Base-by-base conservation (phyloP, 2,888 invertebrate genomes). In the Agelastica alni region DNA sequence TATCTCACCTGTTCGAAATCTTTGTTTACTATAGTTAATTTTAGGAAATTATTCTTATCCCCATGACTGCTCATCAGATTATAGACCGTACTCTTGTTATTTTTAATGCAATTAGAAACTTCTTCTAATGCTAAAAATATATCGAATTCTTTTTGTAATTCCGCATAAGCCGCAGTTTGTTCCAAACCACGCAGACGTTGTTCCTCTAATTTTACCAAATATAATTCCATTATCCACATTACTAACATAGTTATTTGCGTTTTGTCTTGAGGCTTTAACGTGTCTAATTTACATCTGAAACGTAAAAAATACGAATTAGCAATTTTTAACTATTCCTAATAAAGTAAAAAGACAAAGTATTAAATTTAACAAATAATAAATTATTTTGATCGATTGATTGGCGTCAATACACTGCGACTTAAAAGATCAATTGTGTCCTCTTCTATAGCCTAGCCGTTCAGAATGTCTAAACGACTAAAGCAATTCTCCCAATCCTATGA, bases 61-160 rank as follows among this genome's bases (percentile, higher is more conserved):
- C 96, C 97, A 71, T 99, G 97, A 58, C 93, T 93, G 0, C 93
- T 86, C 81, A 98, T 91, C 53, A 99, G 75, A 65, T 93, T 89
- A 70, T 96, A 96, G 42, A 98, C 87, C 0, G 90, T 89, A 1
- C 85, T 83, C 63, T 90, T 88, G 68, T 96, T 91, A 55, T 87
- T 85, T 53, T 85, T 85, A 61, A 95, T 85, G 73, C 93, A 93
- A 60, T 89, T 88, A 66, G 83, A 79, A 0, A 93, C 89, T 70
- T 86, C 84, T 0, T 87, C 82, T 44, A 86, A 80, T 2, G 84
- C 77, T 56, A 94, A 78, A 68, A 95, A 92, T 36, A 82, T 80
- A 69, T 92, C 88, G 63, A 94, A 90, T 63, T 92, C 87, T 47
- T 84, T 83, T 68, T 92, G 90, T 1, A 89, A 74, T 36, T 81